Evolutionary conservation across 2,113 vertebrate species (phyloP).

Genomic region (Brachionichthys hirsutus): DNA sequence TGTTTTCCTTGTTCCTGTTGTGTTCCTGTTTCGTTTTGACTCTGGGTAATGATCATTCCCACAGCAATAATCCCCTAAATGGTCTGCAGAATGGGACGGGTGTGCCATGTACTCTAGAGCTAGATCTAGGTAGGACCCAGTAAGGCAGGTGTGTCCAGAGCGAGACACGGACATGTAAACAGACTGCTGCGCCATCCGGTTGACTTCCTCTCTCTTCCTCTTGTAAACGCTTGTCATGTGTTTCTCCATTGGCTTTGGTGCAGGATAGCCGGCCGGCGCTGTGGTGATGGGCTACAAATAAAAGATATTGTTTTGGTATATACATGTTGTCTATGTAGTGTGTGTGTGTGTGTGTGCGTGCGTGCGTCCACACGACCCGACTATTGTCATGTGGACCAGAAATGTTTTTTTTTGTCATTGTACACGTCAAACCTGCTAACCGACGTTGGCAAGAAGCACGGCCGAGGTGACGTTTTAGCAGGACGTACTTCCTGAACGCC

Average conservation of each 20-base stretch:
- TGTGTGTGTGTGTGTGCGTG: constrained; percentile 25
- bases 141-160: constrained; percentile 53
- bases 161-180: constrained; percentile 71
- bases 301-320: constrained; percentile 98
- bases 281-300: constrained; percentile 99
- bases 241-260: constrained; percentile 99
- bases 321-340: constrained; percentile 66
- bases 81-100: constrained; percentile 68
- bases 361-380: constrained; percentile 10
- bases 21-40: constrained; percentile 70
- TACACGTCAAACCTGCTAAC: constrained; percentile 29
- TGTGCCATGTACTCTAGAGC: constrained; percentile 67
- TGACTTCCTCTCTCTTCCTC: constrained; percentile 86
- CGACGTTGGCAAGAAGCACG: constrained; percentile 12
- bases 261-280: constrained; percentile 83
- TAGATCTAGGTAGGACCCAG: constrained; percentile 66
- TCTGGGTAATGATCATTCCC: constrained; percentile 77
- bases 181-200: constrained; percentile 77
- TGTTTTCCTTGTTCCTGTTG: constrained; percentile 72
- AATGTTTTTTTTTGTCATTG: constrained; percentile 43
- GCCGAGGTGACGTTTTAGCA: constrained; percentile 29
- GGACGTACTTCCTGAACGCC: constrained; percentile 9
- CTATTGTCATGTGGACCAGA: constrained; percentile 22
- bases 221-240: constrained; percentile 98
- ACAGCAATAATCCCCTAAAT: constrained; percentile 72